Evolutionary conservation across 2,888 invertebrate species (phyloP).

Genomic region (Coecobrya sp.): DNA sequence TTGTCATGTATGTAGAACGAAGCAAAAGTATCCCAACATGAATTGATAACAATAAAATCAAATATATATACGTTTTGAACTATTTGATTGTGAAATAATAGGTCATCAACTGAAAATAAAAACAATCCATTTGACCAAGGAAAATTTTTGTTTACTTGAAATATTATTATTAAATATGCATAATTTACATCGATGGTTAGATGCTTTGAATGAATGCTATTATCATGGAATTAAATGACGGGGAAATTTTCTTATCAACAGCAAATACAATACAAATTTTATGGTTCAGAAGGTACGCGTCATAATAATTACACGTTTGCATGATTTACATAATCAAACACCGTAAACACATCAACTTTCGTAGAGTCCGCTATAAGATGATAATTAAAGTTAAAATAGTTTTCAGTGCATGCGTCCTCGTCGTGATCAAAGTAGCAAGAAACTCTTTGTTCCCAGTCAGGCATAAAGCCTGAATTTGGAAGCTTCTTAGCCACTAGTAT

Average conservation of each 20-base stretch:
- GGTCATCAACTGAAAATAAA: conserved; percentile 32
- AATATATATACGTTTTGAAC: conserved; percentile 13
- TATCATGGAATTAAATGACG: too few relatives aligned
- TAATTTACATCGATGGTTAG: too few relatives aligned
- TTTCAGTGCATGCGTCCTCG: not conserved
- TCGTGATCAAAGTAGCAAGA: conserved; percentile 48
- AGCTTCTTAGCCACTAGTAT: conserved; percentile 48
- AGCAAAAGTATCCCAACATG: too few relatives aligned
- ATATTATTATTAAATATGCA: too few relatives aligned
- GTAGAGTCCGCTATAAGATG: not conserved
- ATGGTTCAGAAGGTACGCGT: too few relatives aligned
- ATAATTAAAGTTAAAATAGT: not conserved
- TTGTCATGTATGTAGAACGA: not conserved
- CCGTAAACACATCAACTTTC: too few relatives aligned
- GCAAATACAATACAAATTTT: too few relatives aligned
- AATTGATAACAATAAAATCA: not conserved
- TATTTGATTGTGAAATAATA: conserved; percentile 23
- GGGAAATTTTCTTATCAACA: too few relatives aligned
- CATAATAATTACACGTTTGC: too few relatives aligned
- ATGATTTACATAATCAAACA: too few relatives aligned
- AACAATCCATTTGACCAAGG: conserved; percentile 42
- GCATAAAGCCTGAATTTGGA: conserved; percentile 51
- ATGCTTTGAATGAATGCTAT: too few relatives aligned
- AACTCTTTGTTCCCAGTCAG: conserved; percentile 61
- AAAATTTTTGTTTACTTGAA: not conserved